Evolutionary conservation across 1,140 invertebrate genomes (phyloP).

Genomic region (Polypedilum vanderplanki): DNA sequence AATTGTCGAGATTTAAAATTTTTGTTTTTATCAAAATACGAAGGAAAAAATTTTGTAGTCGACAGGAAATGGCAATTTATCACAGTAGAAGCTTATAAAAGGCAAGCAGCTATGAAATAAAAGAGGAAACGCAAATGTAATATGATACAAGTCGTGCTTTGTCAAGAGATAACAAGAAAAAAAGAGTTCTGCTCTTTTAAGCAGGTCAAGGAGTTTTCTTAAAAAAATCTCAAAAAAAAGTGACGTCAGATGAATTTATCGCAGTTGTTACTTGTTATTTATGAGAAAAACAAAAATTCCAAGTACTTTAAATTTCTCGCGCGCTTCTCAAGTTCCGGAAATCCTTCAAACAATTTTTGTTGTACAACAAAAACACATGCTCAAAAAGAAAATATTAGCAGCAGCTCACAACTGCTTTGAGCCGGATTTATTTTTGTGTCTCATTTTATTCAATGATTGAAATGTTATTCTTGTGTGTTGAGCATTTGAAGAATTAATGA

Average conservation of each 20-base stretch:
- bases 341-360: background rate
- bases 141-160: background rate
- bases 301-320: constrained; percentile 8
- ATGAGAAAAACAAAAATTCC: background rate
- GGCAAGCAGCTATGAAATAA: background rate
- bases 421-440: background rate
- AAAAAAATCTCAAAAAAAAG: background rate
- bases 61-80: background rate
- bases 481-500: too few relatives aligned
- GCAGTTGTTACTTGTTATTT: background rate
- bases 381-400: too few relatives aligned
- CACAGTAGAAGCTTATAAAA: background rate
- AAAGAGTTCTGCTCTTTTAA: background rate
- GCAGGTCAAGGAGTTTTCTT: background rate
- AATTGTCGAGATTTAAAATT: background rate
- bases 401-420: too few relatives aligned
- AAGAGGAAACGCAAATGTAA: too few relatives aligned
- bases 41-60: background rate
- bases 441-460: too few relatives aligned
- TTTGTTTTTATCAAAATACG: background rate
- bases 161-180: background rate
- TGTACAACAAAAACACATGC: background rate
- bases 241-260: background rate
- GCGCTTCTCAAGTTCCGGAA: background rate
- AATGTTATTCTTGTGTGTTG: too few relatives aligned